Percentiles rank a stretch among this genome's conserved stretches.
These are phyloP conservation scores for Setipinna tenuifilis DNA, from an alignment of 2,797 vertebrate genomes.

Conservation along the genomic window DNA sequence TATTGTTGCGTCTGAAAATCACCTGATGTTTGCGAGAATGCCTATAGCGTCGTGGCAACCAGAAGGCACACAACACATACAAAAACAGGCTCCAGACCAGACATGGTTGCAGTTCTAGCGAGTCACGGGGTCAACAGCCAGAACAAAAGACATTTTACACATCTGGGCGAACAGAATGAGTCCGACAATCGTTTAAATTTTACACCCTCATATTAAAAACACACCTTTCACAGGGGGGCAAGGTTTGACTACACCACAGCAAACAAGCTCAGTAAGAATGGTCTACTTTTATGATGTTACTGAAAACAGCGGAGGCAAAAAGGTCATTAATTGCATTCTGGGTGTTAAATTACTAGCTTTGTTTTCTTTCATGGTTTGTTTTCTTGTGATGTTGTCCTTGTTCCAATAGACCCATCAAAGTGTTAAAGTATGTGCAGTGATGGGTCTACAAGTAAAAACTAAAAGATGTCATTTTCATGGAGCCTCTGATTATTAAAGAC, in stretches of 20 bases:
- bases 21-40: constrained; percentile 45
- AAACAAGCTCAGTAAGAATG: neutral
- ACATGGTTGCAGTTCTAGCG: constrained; percentile 38
- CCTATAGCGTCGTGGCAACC: constrained; percentile 26
- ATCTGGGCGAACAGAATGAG: constrained; percentile 5
- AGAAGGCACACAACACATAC: constrained; percentile 21
- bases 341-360: neutral
- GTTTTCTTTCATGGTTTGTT: no score
- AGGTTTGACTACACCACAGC: neutral
- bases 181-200: neutral
- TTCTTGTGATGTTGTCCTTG: no score
- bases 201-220: constrained; percentile 11
- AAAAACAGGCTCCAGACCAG: constrained; percentile 9
- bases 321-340: neutral
- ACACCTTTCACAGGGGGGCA: neutral
- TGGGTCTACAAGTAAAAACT: no score
- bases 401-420: no score
- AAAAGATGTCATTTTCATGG: no score
- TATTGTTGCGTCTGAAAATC: constrained; percentile 46
- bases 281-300: neutral
- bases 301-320: neutral
- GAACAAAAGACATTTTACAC: constrained; percentile 19
- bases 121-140: neutral
- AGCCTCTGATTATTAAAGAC: no score
- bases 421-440: no score